Evolutionary conservation across 2,888 invertebrate species (phyloP).

Genomic region (Phortica okadai): DNA sequence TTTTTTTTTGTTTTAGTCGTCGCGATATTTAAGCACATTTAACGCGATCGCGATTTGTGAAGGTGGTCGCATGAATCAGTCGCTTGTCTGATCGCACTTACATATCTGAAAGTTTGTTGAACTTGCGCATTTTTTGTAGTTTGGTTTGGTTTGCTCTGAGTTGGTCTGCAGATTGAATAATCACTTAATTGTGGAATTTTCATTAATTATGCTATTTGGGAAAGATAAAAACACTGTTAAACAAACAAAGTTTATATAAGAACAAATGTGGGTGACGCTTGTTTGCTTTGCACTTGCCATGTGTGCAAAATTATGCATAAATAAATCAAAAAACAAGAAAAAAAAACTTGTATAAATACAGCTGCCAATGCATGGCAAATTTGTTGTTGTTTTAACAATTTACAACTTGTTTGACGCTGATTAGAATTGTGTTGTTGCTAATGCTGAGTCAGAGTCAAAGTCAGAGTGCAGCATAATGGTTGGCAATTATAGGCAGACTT

Average conservation of each 20-base stretch:
- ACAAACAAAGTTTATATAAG: too few relatives aligned
- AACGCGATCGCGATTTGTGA: background rate
- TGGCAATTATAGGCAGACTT: background rate
- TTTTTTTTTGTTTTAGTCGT: background rate
- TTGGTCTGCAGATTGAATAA: too few relatives aligned
- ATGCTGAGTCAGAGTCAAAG: background rate
- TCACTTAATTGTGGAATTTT: too few relatives aligned
- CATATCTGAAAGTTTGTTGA: constrained; percentile 18
- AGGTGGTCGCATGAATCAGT: constrained; percentile 22
- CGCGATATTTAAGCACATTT: constrained; percentile 17
- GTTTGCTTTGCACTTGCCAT: too few relatives aligned
- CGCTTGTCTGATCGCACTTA: constrained; percentile 1
- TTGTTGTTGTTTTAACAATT: background rate
- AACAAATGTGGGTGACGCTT: too few relatives aligned
- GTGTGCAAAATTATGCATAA: too few relatives aligned
- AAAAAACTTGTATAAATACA: too few relatives aligned
- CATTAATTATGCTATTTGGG: too few relatives aligned
- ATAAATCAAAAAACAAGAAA: too few relatives aligned
- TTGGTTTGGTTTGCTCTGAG: too few relatives aligned
- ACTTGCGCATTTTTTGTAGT: background rate
- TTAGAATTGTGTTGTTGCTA: background rate
- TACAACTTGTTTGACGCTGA: background rate
- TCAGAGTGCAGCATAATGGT: background rate
- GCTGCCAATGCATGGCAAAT: too few relatives aligned
- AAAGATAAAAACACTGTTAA: too few relatives aligned